Evolutionary conservation across 2,888 invertebrate genomes (phyloP), one percentile per base, ranked within the genome.

Genomic region (Thalpophila matura): DNA sequence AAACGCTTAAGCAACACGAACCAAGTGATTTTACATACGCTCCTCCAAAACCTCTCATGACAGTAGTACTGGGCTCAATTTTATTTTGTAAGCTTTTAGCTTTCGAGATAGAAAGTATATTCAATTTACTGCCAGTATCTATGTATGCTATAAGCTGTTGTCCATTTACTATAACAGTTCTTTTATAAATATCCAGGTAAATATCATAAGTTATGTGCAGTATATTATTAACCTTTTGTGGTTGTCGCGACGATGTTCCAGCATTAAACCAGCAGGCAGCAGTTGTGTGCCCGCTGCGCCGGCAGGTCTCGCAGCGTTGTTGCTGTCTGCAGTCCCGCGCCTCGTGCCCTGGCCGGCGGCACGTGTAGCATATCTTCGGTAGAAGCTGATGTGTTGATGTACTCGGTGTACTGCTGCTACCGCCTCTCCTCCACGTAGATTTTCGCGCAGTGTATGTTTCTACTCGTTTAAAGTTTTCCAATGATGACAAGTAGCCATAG

Each of bases 41-140:
- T 29, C 63, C 63, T 12, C 57, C 63, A 47, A 49, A 57, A 49
- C 53, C 56, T 42, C 22, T 56, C 62, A 62, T 62, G 4, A 51
- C 6, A 20, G 38, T 20, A 29, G 24, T 29, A 18, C 38, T 38
- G 18, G 38, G n/a, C n/a, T n/a, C 26, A 50, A 50, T 7, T 38
- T 43, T n/a, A n/a, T n/a, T n/a, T n/a, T n/a, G n/a, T n/a, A n/a
- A n/a, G n/a, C n/a, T n/a, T n/a, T 38, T 16, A 31, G 46, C 38
- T 46, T 14, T 7, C 38, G 38, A 6, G 9, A 45, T 14, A 29
- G 46, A 56, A 18, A 65, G 42, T 12, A 60, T 42, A 42, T 65
- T 60, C 16, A 65, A n/a, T 46, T 55, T 59, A 42, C 51, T 65
- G 22, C 65, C 59, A 7, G 59, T 65, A 51, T 62, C 56, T 24